phyloP scores from a whole-genome alignment of 2,888 invertebrate species.

The Drosophila gaucha region DNA sequence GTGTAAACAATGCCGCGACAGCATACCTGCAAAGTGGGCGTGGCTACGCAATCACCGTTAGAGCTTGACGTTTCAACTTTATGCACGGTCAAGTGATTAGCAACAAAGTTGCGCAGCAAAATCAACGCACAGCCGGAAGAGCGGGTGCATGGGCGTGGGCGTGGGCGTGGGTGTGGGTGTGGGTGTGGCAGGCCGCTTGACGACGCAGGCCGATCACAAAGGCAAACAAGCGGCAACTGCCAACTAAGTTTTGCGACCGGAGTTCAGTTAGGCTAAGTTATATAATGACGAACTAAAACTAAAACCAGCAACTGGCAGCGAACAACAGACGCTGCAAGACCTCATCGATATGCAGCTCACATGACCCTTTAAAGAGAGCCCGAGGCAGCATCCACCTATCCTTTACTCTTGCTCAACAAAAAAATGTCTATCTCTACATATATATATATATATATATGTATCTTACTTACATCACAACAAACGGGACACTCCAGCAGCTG shows the following conservation, averaged over 20 bases:
- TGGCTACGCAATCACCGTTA: slow-evolving; percentile 65
- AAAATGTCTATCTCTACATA: not conserved
- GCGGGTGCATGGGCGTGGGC: no score
- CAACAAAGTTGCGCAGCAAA: slow-evolving; percentile 70
- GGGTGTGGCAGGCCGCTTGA: slow-evolving; percentile 25
- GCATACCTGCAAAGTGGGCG: slow-evolving; percentile 39
- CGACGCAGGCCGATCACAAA: slow-evolving; percentile 46
- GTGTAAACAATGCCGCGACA: slow-evolving; percentile 64
- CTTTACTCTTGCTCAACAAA: no score
- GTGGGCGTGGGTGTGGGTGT: no score
- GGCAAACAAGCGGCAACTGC: slow-evolving; percentile 67
- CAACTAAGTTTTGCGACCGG: slow-evolving; percentile 61
- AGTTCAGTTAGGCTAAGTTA: slow-evolving; percentile 62
- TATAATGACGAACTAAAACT: slow-evolving; percentile 75
- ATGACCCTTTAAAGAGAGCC: slow-evolving; percentile 24
- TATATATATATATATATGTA: not conserved
- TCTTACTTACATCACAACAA: slow-evolving; percentile 84
- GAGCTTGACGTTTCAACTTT: slow-evolving; percentile 67
- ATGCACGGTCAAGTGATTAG: slow-evolving; percentile 78
- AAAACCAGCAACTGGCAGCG: slow-evolving; percentile 15
- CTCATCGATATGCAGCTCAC: slow-evolving; percentile 74
- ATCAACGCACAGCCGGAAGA: slow-evolving; percentile 65
- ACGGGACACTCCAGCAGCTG: slow-evolving; percentile 86
- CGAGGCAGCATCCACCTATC: slow-evolving; percentile 22
- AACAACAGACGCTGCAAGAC: slow-evolving; percentile 13